phyloP scores from a whole-genome alignment of 1,140 invertebrate genomes.

The Oryctes rhinoceros region DNA sequence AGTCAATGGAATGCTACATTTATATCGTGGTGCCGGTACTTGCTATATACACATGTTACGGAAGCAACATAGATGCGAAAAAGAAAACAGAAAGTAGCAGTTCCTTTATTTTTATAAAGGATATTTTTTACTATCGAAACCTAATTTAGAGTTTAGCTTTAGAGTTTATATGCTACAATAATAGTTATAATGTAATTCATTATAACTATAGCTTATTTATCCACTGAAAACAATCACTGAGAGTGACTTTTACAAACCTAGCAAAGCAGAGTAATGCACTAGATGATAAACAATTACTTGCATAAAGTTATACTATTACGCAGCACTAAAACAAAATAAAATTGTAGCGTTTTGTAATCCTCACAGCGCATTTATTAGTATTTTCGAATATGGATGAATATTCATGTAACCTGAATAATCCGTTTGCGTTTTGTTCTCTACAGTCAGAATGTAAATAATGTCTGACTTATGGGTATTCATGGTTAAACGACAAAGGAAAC shows the following conservation, averaged over 20 bases:
- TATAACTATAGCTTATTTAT: neutral
- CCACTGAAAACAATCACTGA: neutral
- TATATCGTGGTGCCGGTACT: no score
- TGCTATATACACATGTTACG: no score
- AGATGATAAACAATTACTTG: conserved; percentile 24
- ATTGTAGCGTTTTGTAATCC: neutral
- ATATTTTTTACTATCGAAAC: no score
- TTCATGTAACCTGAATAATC: conserved; percentile 26
- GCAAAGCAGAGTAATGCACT: neutral
- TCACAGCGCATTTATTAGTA: neutral
- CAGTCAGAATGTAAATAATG: neutral
- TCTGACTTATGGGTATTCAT: neutral
- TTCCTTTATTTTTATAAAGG: no score
- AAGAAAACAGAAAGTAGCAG: no score
- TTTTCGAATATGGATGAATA: conserved; percentile 22
- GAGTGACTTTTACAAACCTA: neutral
- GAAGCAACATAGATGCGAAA: no score
- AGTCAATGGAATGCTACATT: no score
- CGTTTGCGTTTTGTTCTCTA: neutral
- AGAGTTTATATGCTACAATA: no score
- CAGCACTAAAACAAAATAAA: neutral
- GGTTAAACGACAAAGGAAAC: neutral
- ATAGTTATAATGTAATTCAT: neutral
- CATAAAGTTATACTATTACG: neutral
- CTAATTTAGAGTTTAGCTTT: no score